Evolutionary conservation across 2,797 vertebrate genomes (phyloP), one percentile per base, ranked within the genome.

Genomic region (Aselliscus stoliczkanus): DNA sequence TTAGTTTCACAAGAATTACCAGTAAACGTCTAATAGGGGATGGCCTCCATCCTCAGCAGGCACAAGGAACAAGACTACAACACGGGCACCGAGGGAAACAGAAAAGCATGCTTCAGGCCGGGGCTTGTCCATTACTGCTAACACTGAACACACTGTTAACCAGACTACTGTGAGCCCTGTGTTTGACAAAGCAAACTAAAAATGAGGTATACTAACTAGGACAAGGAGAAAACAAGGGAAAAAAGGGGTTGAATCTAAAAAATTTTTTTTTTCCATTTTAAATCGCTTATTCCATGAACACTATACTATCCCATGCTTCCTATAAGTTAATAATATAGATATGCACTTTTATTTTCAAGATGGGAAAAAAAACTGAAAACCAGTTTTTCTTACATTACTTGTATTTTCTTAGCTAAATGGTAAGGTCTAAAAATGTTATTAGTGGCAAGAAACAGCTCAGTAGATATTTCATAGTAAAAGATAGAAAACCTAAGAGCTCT

Each of bases 1-100:
- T 99, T 99, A 99, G 98, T 98, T 97, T 96, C 97, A 98, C 96
- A 96, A 96, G 96, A 98, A 87, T 96, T 88, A 94, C 92, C 75
- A 56, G 87, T 88, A 96, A 87, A 97, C 79, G 0, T 0, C 96
- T 95, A 92, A 70, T 86, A 52, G 80, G 96, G 96, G 92, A 42
- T 88, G 82, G 56, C 96, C 94, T 97, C 58, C 70, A 72, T 79
- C 89, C 94, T 93, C 90, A 58, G 90, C 73, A 80, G 0, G 0
- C 93, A 96, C 5, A 92, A 87, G 97, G 60, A 96, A 96, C 60
- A n/a, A n/a, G 67, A 70, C 44, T 44, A 94, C 92, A 80, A 0
- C 0, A 94, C 95, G 94, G 2, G 34, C 75, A 91, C 14, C 12
- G 52, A 93, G 72, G 70, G 65, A 95, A 76, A 96, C 60, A 87